These are phyloP conservation scores for Radopholus similis DNA, from an alignment of 1,140 invertebrate genomes.

Conservation along the genomic window DNA sequence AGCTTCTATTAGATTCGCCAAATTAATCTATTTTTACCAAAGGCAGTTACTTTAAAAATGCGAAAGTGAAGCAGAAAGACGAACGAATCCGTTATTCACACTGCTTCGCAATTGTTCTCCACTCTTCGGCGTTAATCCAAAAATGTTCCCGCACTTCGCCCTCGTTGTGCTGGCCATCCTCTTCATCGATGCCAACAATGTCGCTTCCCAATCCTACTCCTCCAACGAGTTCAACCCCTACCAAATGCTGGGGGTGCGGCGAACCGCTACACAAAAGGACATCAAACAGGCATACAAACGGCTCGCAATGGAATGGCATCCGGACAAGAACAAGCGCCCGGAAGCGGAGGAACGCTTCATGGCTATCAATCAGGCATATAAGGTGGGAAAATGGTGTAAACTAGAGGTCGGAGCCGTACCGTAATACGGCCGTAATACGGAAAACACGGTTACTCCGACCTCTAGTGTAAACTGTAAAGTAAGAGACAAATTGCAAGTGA, in stretches of 20 bases:
- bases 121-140: background rate
- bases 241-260: slow-evolving; percentile 37
- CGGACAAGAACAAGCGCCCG: slow-evolving; percentile 51
- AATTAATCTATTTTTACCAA: no score
- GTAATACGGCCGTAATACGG: no score
- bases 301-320: slow-evolving; percentile 56
- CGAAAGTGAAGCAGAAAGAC: no score
- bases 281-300: slow-evolving; percentile 58
- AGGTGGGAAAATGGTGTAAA: no score
- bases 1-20: no score
- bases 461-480: no score
- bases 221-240: slow-evolving; percentile 4
- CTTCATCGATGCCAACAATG: background rate
- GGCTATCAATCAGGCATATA: slow-evolving; percentile 52
- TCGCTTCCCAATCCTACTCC: background rate
- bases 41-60: no score
- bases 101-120: no score
- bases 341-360: slow-evolving; percentile 51
- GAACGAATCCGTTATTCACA: no score
- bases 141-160: background rate
- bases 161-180: background rate
- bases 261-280: slow-evolving; percentile 37
- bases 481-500: no score
- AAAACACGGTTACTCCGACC: no score
- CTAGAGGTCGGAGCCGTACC: no score